These are phyloP conservation scores for Papilio dardanus DNA, from an alignment of 1,140 invertebrate genomes.

Conservation along the genomic window DNA sequence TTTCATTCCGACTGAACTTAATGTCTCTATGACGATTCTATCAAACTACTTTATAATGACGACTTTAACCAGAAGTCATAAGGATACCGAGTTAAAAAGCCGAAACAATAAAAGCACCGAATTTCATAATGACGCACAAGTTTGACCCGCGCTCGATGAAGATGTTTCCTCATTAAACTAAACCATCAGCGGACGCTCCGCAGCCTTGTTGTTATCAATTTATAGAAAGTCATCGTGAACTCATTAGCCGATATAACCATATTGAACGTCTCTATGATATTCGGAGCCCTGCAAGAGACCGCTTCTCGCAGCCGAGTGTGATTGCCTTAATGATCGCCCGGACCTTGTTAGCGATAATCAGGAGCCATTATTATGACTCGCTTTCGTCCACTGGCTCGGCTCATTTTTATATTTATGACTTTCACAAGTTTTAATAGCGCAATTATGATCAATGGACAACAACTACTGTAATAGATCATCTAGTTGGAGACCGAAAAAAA, in stretches of 20 bases:
- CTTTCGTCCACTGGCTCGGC: constrained; percentile 59
- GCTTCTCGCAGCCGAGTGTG: constrained; percentile 61
- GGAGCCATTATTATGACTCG: constrained; percentile 72
- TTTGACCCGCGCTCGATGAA: constrained; percentile 63
- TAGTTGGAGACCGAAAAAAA: constrained; percentile 47
- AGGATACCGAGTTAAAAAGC: constrained; percentile 48
- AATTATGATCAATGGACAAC: constrained; percentile 67
- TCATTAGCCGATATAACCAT: constrained; percentile 78
- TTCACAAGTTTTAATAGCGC: constrained; percentile 73
- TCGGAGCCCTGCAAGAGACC: constrained; percentile 49
- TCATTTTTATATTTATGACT: constrained; percentile 69
- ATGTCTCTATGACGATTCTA: constrained; percentile 36
- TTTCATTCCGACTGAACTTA: constrained; percentile 30
- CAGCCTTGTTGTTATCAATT: constrained; percentile 77
- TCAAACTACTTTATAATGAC: constrained; percentile 37
- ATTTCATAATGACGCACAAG: constrained; percentile 59
- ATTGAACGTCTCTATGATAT: constrained; percentile 71
- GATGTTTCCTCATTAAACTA: constrained; percentile 73
- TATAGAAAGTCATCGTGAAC: constrained; percentile 78
- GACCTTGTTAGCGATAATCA: constrained; percentile 75
- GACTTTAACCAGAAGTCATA: constrained; percentile 54
- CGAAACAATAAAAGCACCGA: constrained; percentile 55
- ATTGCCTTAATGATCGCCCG: constrained; percentile 77
- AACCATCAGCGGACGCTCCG: constrained; percentile 63
- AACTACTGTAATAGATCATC: constrained; percentile 49